Conservation (phyloP, 92 coral and sea anemone species). For the Heliopora coerulea region DNA sequence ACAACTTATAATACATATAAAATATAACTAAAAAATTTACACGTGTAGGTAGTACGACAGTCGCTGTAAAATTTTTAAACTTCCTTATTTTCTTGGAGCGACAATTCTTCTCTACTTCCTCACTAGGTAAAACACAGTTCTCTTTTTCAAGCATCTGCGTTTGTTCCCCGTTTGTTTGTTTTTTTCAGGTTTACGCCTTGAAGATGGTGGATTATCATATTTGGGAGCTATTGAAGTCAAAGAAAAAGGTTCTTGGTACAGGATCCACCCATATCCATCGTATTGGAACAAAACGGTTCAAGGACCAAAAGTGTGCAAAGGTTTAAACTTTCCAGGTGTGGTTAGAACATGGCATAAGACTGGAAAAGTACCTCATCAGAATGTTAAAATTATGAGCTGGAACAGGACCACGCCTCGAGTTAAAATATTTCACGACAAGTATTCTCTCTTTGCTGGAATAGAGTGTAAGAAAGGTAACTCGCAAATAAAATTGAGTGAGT, state of each 20-base stretch:
- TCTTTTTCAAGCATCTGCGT: no score
- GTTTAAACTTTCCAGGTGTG: constrained; percentile 3
- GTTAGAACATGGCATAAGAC: background rate
- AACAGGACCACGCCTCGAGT: background rate
- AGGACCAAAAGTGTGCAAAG: background rate
- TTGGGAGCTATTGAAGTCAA: background rate
- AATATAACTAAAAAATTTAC: no score
- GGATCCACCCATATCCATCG: background rate
- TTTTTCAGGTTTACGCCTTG: no score
- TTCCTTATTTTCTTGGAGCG: no score
- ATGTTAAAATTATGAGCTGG: background rate
- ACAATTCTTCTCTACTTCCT: no score
- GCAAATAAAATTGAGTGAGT: background rate
- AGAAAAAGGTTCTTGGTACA: background rate
- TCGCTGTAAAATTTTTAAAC: no score
- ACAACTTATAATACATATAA: no score
- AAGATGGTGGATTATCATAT: background rate
- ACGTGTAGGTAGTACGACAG: no score
- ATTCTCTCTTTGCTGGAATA: background rate
- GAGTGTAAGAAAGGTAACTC: constrained; percentile 12
- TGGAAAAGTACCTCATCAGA: background rate
- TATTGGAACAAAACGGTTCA: background rate
- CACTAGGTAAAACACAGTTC: no score
- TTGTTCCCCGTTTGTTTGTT: no score
- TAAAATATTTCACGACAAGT: no score